Base-by-base conservation (phyloP, 2,888 invertebrate genomes). In the Hemaris fuciformis region DNA sequence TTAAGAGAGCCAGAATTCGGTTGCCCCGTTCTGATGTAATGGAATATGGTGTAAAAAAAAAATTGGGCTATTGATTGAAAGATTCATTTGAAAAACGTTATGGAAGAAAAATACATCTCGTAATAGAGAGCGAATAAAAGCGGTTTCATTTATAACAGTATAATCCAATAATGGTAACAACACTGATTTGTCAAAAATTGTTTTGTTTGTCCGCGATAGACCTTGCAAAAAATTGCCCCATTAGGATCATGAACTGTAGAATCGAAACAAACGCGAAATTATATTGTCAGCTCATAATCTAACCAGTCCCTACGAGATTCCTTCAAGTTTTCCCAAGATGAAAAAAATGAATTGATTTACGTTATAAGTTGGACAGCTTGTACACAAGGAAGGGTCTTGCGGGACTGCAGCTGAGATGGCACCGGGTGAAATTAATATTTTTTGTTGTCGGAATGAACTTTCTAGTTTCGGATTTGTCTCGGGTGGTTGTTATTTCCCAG, bases 271-370 rank as follows among this genome's bases (percentile, higher is more conserved):
- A 38, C 10, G 38, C 38, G n/a, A 38, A 38, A n/a, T 38, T 38
- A 38, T n/a, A 38, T 38, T 38, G 38, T 10, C 38, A n/a, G 38
- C n/a, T 0, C 38, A 38, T 5, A 38, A 38, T 38, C 38, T 38
- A 38, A 10, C 13, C 38, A 10, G 13, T 38, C 34, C 34, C 13
- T 5, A 38, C 5, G 38, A 5, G 13, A 38, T 38, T n/a, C 38
- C n/a, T 38, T 38, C 38, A 10, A 38, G 10, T 38, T 13, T n/a
- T 38, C 38, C 2, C 38, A n/a, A 13, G n/a, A 13, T n/a, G 38
- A 38, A 38, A 38, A 38, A 38, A n/a, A 76, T 69, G 71, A 80
- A 79, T 82, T 82, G 82, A 80, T 82, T 81, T 80, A 81, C 76
- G 72, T 68, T 63, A 57, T 61, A 79, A 81, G 73, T 81, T 80